A percentile compares a stretch with the other conserved stretches of the same genome.
Conservation (phyloP, 2,113 vertebrate species). For the Labeo catla region DNA sequence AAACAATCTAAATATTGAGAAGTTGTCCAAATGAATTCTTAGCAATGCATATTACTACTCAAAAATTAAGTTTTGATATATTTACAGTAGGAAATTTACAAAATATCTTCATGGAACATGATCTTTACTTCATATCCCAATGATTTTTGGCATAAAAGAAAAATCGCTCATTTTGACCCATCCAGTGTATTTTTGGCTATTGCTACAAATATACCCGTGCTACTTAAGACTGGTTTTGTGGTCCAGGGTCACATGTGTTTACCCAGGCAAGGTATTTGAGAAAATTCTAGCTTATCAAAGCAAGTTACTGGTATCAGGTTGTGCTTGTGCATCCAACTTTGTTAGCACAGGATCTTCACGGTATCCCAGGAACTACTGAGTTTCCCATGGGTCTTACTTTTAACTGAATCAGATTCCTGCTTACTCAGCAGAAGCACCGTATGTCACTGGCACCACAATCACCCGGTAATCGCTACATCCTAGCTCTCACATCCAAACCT, state of each 20-base stretch:
- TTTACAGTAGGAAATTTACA: no score
- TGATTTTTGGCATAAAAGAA: no score
- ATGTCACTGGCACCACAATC: conserved; percentile 8
- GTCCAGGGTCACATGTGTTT: not conserved
- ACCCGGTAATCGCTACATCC: not conserved
- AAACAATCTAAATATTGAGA: no score
- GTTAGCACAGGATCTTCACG: not conserved
- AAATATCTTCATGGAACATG: no score
- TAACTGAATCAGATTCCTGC: conserved; percentile 45
- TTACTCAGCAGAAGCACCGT: conserved; percentile 39
- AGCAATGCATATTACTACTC: no score
- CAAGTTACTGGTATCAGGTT: conserved; percentile 15
- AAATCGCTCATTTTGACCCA: no score
- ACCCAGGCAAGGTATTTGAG: not conserved
- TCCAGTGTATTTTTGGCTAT: no score
- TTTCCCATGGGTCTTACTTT: conserved; percentile 29
- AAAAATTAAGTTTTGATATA: no score
- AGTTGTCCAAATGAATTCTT: no score
- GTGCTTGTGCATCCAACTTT: not conserved
- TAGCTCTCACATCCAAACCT: not conserved
- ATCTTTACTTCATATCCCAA: no score
- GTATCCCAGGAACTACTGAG: conserved; percentile 18
- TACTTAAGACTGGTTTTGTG: no score
- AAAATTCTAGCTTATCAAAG: conserved; percentile 6
- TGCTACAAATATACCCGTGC: no score